Percentiles rank a stretch among this genome's conserved stretches.
Evolutionary conservation across 2,113 vertebrate genomes (phyloP).

Genomic region (Nestor notabilis): DNA sequence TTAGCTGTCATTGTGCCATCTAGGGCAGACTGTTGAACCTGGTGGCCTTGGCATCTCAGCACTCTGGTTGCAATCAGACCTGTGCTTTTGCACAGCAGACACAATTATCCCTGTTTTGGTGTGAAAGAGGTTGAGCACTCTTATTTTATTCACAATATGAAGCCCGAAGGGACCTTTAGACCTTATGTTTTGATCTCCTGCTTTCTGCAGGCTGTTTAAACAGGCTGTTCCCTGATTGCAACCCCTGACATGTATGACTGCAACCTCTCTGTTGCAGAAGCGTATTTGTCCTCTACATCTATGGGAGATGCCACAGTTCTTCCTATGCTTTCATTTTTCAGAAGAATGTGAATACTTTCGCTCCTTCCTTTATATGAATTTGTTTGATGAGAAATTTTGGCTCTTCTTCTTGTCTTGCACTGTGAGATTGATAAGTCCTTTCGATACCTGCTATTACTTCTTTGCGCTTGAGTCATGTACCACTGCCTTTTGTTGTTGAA

Average conservation of each 20-base stretch:
- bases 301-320: neutral
- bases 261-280: neutral
- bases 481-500: neutral
- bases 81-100: neutral
- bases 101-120: neutral
- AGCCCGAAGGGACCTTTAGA: neutral
- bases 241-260: neutral
- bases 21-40: neutral
- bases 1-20: accelerated
- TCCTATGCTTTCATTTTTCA: neutral
- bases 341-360: neutral
- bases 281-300: accelerated
- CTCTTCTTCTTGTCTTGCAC: neutral
- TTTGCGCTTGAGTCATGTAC: neutral
- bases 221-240: neutral
- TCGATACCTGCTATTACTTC: neutral
- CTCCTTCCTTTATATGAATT: neutral
- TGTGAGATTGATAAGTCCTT: neutral
- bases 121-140: neutral
- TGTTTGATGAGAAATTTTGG: neutral
- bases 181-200: neutral
- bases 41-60: neutral
- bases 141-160: neutral
- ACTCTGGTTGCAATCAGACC: neutral
- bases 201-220: neutral